phyloP scores from a whole-genome alignment of 2,888 invertebrate genomes.

The Lithosia quadra region DNA sequence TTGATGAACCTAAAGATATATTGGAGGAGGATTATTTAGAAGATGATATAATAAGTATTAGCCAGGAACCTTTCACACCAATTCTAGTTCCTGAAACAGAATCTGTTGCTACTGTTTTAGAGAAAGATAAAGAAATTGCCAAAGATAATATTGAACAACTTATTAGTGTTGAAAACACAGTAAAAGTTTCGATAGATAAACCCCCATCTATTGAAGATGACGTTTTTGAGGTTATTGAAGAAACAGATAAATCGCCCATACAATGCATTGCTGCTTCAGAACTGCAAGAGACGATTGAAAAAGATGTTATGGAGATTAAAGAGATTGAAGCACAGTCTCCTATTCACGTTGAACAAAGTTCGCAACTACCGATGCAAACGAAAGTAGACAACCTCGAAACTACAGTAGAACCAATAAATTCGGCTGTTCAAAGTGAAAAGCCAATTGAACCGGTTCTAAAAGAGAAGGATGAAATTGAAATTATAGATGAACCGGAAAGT shows the following conservation, averaged over 20 bases:
- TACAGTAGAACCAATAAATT: background rate
- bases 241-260: background rate
- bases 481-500: background rate
- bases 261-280: background rate
- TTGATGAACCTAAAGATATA: slow-evolving; percentile 26
- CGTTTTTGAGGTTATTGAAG: slow-evolving; percentile 13
- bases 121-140: slow-evolving; percentile 15
- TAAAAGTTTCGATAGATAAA: background rate
- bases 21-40: slow-evolving; percentile 32
- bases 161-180: background rate
- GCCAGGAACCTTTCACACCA: slow-evolving; percentile 11
- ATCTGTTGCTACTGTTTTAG: slow-evolving; percentile 2
- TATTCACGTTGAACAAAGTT: background rate
- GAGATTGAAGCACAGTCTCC: background rate
- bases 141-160: slow-evolving; percentile 6
- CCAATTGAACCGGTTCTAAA: background rate
- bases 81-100: slow-evolving; percentile 9
- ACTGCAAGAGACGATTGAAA: background rate
- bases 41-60: slow-evolving; percentile 28
- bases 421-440: background rate
- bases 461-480: slow-evolving; percentile 9
- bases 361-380: background rate
- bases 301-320: background rate
- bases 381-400: background rate
- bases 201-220: background rate